Conservation (phyloP, 2,888 invertebrate species). For the Cerceris ruficornis region DNA sequence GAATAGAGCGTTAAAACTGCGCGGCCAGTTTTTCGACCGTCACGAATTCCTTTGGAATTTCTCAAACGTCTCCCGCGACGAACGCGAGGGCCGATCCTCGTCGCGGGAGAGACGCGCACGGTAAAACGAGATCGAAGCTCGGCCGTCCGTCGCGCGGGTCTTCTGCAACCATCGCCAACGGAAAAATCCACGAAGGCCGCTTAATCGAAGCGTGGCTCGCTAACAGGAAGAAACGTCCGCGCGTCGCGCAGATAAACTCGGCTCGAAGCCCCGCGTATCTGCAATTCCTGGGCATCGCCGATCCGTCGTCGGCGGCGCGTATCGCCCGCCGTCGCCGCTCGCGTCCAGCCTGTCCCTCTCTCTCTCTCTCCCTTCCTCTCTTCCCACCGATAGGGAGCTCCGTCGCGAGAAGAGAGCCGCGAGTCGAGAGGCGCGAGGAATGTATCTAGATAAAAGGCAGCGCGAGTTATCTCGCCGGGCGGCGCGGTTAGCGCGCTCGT, state of each 20-base stretch:
- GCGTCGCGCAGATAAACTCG: conserved; percentile 53
- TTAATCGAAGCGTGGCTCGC: conserved; percentile 44
- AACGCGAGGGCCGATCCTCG: background rate
- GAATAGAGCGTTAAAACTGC: background rate
- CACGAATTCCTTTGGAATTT: background rate
- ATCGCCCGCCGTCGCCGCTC: conserved; percentile 19
- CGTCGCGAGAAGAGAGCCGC: conserved; percentile 31
- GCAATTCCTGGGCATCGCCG: conserved; percentile 51
- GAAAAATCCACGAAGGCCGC: conserved; percentile 58
- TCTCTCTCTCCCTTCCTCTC: conserved; percentile 25
- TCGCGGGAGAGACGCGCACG: background rate
- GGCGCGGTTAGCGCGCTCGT: conserved; percentile 27
- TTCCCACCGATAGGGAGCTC: conserved; percentile 31
- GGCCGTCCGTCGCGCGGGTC: background rate
- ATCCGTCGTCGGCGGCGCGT: conserved; percentile 34
- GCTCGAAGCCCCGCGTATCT: conserved; percentile 35
- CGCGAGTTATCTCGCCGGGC: conserved; percentile 52
- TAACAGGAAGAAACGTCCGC: conserved; percentile 55
- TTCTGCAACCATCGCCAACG: conserved; percentile 9
- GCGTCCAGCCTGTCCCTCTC: conserved; percentile 4
- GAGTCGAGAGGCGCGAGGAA: conserved; percentile 51
- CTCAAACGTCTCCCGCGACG: background rate
- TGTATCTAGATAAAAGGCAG: conserved; percentile 60
- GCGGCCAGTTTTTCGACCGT: background rate
- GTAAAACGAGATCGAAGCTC: no score